Evolutionary conservation across 2,797 vertebrate genomes (phyloP), one percentile per base, ranked within the genome.

Genomic region (Artibeus lituratus): DNA sequence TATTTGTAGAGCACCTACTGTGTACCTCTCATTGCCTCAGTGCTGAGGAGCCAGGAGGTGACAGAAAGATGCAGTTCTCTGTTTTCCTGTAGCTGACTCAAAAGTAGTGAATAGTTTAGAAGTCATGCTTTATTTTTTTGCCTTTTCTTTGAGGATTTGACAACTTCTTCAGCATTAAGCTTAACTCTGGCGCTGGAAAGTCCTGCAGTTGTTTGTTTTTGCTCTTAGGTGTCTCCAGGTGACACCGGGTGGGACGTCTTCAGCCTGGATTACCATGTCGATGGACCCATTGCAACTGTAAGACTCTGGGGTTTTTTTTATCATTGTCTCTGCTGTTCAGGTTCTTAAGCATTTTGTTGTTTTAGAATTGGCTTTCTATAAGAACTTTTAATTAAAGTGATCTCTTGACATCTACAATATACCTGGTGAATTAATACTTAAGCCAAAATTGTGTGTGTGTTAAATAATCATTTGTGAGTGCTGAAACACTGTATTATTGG

Each of bases 231-330:
- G 47, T 99, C 99, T 96, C 99, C 99, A 44, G 99, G 99, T 19
- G 99, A 99, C 95, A 99, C 99, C 2, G 99, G 99, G 47, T 99
- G 99, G 99, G 99, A 99, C 67, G 99, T 99, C 76, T 99, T 99
- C 98, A 99, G 99, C 95, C 98, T 99, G 95, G 99, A 99, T 97
- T 99, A 99, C 97, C 99, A 99, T 0, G 99, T 99, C 0, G 99
- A 99, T 10, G 99, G 99, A 70, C 99, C 99, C 3, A 99, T 99
- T 85, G 99, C 99, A 86, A 99, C 99, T 94, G 99, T 99, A 99
- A 98, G 97, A 47, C 51, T 29, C 73, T 42, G 35, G 86, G 55
- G 35, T 55, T 2, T 87, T 2, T 87, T 96, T 18, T 81, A 37
- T 92, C 15, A 1, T 2, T 19, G 12, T 89, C 37, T 44, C 80